phyloP scores from a whole-genome alignment of 2,888 invertebrate genomes.

The Calliopum simillimum region DNA sequence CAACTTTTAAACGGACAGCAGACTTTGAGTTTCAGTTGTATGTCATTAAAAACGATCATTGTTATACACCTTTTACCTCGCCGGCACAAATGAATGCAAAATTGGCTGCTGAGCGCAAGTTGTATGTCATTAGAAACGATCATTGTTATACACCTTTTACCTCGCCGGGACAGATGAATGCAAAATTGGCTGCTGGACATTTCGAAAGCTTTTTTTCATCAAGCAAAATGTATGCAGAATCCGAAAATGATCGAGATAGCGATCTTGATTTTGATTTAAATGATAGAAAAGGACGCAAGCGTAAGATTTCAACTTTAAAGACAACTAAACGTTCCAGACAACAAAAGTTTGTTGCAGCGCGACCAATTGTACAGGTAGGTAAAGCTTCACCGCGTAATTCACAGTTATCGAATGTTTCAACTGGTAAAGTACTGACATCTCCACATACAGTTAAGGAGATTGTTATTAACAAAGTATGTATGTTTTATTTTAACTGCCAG shows the following conservation, averaged over 20 bases:
- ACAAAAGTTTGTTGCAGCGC: conserved; percentile 39
- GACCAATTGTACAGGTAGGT: conserved; percentile 51
- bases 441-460: conserved; percentile 59
- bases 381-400: conserved; percentile 7
- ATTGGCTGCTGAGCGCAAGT: conserved; percentile 45
- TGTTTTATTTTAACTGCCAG: too few relatives aligned
- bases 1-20: conserved; percentile 59
- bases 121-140: conserved; percentile 26
- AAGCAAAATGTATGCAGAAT: conserved; percentile 66
- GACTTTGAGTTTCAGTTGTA: conserved; percentile 63
- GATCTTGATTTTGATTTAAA: conserved; percentile 75
- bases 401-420: conserved; percentile 36
- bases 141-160: conserved; percentile 44
- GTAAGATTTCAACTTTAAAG: conserved; percentile 48
- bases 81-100: conserved; percentile 70
- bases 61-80: conserved; percentile 80
- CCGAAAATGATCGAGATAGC: conserved; percentile 71
- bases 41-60: conserved; percentile 82
- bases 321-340: conserved; percentile 36
- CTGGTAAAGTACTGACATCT: conserved; percentile 41
- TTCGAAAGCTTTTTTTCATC: conserved; percentile 69
- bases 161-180: conserved; percentile 51
- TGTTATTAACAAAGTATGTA: conserved; percentile 59
- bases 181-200: conserved; percentile 62
- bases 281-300: conserved; percentile 64